Evolutionary conservation across 2,113 vertebrate species (phyloP), one percentile per base, ranked within the genome.

Genomic region (Hiodon alosoides): DNA sequence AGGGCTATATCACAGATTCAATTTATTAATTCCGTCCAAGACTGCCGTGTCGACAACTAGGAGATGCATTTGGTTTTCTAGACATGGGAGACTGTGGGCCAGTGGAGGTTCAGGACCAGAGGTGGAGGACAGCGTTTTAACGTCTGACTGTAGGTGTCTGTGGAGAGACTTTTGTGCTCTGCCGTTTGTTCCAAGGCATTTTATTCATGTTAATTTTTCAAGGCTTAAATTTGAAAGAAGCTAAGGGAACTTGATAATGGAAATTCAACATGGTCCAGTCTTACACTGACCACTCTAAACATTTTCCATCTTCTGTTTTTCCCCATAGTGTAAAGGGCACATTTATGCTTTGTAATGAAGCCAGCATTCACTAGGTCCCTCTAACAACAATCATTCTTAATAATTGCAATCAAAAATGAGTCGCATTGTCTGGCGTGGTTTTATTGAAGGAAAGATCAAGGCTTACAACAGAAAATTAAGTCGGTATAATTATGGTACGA

Each of bases 61-160:
- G 31, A 31, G 31, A 31, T 31, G 31, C 31, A 31, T 31, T 31
- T 31, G 31, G 31, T 31, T 31, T 31, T 31, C 31, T 31, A 31
- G 31, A 31, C 31, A 31, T 31, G 31, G 31, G 31, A 31, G 31
- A 31, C 31, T 31, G 31, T 31, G 31, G 31, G 1, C 31, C 31
- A 31, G 31, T 31, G 31, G 31, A 31, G 31, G 82, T 91, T 92
- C 91, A 91, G 91, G 88, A 92, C 91, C 88, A 88, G 79, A 55
- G 58, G 80, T 46, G 64, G 73, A 84, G 90, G 90, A 91, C 87
- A 92, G 91, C 90, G 82, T 87, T 85, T 69, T 78, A 86, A 78
- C 78, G 81, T 80, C 77, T 70, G 58, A 58, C 54, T 7, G 17
- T 7, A 53, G 51, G 72, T 64, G 31, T 17, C 70, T 53, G n/a